These are phyloP conservation scores for Sterrhoptilus dennistouni DNA, from an alignment of 2,113 vertebrate species.

Conservation along the genomic window DNA sequence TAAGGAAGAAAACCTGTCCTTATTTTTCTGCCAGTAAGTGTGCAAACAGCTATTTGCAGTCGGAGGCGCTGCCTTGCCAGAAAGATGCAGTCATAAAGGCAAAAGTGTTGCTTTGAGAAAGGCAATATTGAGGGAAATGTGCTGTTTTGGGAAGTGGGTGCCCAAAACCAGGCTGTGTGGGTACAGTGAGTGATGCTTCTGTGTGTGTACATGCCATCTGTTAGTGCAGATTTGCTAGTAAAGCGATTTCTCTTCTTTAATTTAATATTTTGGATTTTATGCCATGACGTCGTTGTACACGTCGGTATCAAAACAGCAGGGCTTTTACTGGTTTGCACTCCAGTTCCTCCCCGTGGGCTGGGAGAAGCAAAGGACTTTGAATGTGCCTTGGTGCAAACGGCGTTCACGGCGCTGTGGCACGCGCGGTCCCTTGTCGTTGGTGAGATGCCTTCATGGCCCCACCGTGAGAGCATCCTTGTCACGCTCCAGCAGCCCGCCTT, in stretches of 20 bases:
- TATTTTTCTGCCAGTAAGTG: not conserved
- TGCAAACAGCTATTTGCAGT: not conserved
- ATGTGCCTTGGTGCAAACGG: accelerated
- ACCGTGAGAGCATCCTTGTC: not conserved
- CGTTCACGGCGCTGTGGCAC: accelerated
- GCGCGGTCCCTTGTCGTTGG: accelerated
- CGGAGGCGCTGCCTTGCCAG: not conserved
- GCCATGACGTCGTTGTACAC: accelerated
- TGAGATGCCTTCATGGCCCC: not conserved
- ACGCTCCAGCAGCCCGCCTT: not conserved
- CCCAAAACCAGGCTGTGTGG: not conserved
- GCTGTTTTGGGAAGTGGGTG: not conserved
- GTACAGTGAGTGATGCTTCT: not conserved
- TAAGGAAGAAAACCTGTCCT: not conserved
- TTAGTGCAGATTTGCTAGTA: not conserved
- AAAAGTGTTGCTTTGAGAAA: not conserved
- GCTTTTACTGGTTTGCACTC: not conserved
- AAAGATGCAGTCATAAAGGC: not conserved
- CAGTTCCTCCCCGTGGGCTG: accelerated
- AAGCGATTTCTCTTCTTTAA: not conserved
- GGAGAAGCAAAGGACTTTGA: not conserved
- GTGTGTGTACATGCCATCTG: accelerated
- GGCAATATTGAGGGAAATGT: not conserved
- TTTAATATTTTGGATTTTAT: not conserved
- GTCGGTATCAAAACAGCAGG: accelerated